Percentiles rank a stretch among this genome's conserved stretches.
These are phyloP conservation scores for human (Homo sapiens) DNA, from an alignment of 2,113 vertebrate genomes.

Conservation along the genomic window DNA sequence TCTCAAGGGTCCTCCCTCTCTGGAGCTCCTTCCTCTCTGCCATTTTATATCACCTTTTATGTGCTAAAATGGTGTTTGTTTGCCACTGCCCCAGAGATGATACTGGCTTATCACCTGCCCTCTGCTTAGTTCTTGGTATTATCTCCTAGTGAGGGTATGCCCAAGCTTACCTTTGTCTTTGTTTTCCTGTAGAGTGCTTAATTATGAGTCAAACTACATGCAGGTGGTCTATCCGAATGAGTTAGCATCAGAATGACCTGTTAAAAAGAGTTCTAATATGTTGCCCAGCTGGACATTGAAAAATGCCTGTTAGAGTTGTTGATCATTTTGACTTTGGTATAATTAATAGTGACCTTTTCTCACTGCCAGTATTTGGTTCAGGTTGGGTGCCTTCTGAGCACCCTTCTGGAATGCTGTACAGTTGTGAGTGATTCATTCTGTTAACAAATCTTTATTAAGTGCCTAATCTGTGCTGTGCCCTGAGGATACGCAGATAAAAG, in stretches of 20 bases:
- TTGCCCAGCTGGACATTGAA: background rate
- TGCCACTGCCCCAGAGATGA: background rate
- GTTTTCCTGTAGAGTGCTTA: background rate
- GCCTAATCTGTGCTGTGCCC: background rate
- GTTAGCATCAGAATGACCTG: background rate
- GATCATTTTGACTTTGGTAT: constrained; percentile 17
- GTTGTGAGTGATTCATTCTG: background rate
- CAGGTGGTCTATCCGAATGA: background rate
- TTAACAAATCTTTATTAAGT: constrained; percentile 13
- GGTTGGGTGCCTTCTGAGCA: background rate
- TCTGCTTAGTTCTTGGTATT: background rate
- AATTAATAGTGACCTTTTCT: constrained; percentile 48
- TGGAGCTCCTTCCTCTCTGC: background rate
- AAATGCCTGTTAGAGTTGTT: background rate
- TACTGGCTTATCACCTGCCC: background rate
- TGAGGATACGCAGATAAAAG: background rate
- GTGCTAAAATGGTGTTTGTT: background rate
- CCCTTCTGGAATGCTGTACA: background rate
- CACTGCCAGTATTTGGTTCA: background rate
- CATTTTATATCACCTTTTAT: background rate
- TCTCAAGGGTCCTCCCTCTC: background rate
- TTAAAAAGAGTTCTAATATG: background rate
- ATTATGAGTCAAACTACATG: background rate
- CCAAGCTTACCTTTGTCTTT: background rate
- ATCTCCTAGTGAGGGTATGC: background rate